Evolutionary conservation across 2,888 invertebrate genomes (phyloP).

Genomic region (Trachelus troglodyta): DNA sequence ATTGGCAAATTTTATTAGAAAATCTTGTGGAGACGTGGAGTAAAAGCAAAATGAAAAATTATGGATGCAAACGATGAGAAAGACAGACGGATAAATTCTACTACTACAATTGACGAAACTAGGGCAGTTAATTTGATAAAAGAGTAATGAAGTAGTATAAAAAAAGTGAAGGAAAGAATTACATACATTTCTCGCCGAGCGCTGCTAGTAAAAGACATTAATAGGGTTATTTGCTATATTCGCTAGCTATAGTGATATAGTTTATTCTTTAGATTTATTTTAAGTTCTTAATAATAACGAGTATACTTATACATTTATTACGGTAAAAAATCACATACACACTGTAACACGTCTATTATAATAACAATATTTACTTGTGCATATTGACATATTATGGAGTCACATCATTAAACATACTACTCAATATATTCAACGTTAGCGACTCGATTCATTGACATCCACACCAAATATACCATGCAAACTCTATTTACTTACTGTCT

Average conservation of each 20-base stretch:
- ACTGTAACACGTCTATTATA: slow-evolving; percentile 65
- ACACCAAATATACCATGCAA: slow-evolving; percentile 66
- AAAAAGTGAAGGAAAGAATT: not conserved
- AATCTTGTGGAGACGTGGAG: not conserved
- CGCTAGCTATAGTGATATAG: slow-evolving; percentile 57
- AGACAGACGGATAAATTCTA: not conserved
- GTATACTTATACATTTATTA: slow-evolving; percentile 44
- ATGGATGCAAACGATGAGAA: not conserved
- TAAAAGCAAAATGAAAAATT: not conserved
- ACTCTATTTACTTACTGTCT: slow-evolving; percentile 39
- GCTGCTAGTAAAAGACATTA: slow-evolving; percentile 51
- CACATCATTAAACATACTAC: slow-evolving; percentile 66
- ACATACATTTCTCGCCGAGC: slow-evolving; percentile 35
- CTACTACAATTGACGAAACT: not conserved
- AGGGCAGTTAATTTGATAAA: not conserved
- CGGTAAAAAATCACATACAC: slow-evolving; percentile 60
- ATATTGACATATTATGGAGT: slow-evolving; percentile 65
- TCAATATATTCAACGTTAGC: slow-evolving; percentile 58
- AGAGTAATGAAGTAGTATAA: not conserved
- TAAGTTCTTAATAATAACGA: slow-evolving; percentile 54
- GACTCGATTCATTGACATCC: slow-evolving; percentile 66
- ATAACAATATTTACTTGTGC: slow-evolving; percentile 65
- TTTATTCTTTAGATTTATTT: slow-evolving; percentile 58
- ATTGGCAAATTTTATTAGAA: not conserved
- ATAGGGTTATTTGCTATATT: slow-evolving; percentile 46